Evolutionary conservation across 1,140 invertebrate species (phyloP), one percentile per base, ranked within the genome.

Genomic region (Drosophila tristis): DNA sequence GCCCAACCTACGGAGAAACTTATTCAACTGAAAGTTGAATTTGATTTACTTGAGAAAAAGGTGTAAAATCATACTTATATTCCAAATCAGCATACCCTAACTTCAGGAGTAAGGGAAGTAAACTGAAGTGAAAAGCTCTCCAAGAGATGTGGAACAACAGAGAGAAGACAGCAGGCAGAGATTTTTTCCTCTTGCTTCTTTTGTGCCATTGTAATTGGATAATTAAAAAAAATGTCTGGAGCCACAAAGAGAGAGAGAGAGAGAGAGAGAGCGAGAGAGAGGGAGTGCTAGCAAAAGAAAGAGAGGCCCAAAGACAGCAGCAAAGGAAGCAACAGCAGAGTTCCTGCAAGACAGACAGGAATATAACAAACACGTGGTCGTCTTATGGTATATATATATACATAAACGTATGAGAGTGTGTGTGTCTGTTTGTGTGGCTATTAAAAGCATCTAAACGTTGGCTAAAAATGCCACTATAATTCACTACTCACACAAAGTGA

Each of bases 401-500:
- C 23, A 25, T 25, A 4, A 4, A 25, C 23, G 23, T 42, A 25
- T 53, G n/a, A 59, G 16, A 57, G 47, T 64, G 20, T 49, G 31
- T 68, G 64, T 62, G 44, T 60, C 13, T 31, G 50, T 50, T 45
- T 23, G 25, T 74, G 64, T 66, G 64, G 84, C 82, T 87, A 87
- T 87, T 87, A 87, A 89, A 87, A 76, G 74, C 84, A 76, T 79
- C 79, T 87, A 89, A 87, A 82, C 82, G 78, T 63, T 89, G 71
- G 80, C 82, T 89, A 89, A 89, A 87, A 70, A 82, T 59, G 74
- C 65, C 68, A 73, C 78, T 82, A 82, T 87, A 79, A 79, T 76
- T 79, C 76, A 80, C 85, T 74, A 54, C 58, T 57, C 57, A 39
- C 51, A 45, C 51, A 61, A 42, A 66, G 26, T 44, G 54, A 62